A percentile compares a stretch with the other conserved stretches of the same genome.
Evolutionary conservation across 2,888 invertebrate species (phyloP).

Genomic region (Hofmannophila pseudospretella): DNA sequence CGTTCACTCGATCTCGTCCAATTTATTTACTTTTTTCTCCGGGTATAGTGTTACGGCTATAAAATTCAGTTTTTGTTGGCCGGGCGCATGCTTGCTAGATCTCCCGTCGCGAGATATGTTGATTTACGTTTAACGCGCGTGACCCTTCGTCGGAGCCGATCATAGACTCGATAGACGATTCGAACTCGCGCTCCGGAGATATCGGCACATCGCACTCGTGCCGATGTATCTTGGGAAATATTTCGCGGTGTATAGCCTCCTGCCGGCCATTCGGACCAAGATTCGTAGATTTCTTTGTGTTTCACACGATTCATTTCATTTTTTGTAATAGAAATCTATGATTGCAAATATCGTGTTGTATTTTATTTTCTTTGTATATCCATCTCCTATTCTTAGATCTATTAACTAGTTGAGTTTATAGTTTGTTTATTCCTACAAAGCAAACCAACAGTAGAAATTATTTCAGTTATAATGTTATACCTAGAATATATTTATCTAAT

Average conservation of each 20-base stretch:
- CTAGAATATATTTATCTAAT: no score
- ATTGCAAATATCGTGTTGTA: conserved; percentile 10
- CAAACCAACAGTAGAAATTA: no score
- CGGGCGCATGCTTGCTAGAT: conserved; percentile 68
- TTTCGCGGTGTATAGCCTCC: conserved; percentile 52
- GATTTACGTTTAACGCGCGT: conserved; percentile 77
- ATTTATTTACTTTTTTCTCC: conserved; percentile 70
- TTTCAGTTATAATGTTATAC: no score
- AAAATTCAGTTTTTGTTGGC: conserved; percentile 73
- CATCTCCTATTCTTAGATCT: not conserved
- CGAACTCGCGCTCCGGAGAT: conserved; percentile 64
- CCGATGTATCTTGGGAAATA: conserved; percentile 73
- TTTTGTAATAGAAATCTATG: conserved; percentile 21
- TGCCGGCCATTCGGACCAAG: conserved; percentile 49
- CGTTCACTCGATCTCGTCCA: conserved; percentile 60
- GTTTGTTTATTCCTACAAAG: no score
- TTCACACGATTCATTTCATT: conserved; percentile 48
- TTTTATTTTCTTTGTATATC: conserved; percentile 2
- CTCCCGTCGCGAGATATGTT: conserved; percentile 77
- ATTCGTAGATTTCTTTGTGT: conserved; percentile 64
- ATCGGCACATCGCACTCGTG: conserved; percentile 74
- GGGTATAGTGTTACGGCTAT: conserved; percentile 71
- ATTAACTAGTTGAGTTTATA: not conserved
- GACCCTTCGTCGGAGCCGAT: conserved; percentile 72
- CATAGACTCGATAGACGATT: conserved; percentile 75